Evolutionary conservation across 2,113 vertebrate species (phyloP).

Genomic region (Cyanoramphus novaezelandiae): DNA sequence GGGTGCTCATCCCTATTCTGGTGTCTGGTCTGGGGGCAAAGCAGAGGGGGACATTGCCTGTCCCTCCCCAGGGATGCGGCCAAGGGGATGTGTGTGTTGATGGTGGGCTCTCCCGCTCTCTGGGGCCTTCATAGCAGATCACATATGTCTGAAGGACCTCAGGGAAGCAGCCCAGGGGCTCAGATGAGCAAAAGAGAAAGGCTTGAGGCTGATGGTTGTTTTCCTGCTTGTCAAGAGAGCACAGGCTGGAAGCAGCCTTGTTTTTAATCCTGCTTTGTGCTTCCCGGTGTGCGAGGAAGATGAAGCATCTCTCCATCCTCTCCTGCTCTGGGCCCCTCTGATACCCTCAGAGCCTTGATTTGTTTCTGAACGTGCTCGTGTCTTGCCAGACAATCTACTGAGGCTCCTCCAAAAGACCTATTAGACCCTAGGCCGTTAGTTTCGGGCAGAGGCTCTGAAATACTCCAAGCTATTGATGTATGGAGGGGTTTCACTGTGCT

Average conservation of each 20-base stretch:
- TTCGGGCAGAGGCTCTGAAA: background rate
- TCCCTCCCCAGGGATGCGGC: rapidly evolving
- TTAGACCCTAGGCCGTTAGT: background rate
- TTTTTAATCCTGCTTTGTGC: background rate
- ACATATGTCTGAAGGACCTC: background rate
- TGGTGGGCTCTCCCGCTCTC: background rate
- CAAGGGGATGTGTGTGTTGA: background rate
- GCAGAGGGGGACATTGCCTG: background rate
- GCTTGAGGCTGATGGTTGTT: background rate
- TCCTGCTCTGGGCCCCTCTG: background rate
- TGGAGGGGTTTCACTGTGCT: background rate
- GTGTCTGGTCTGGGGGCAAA: background rate
- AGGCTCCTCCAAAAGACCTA: background rate
- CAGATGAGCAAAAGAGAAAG: background rate
- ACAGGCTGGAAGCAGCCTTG: rapidly evolving
- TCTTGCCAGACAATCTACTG: background rate
- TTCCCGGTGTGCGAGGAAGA: background rate
- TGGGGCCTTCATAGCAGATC: rapidly evolving
- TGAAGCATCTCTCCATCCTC: background rate
- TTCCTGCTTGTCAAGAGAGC: background rate
- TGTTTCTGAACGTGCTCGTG: background rate
- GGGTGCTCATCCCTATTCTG: background rate
- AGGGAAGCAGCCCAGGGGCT: background rate
- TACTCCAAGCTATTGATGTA: background rate
- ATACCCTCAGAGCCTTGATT: background rate